These are phyloP conservation scores for Trididemnum nubilum DNA, from an alignment of 23 tunicate genomes.

Conservation along the genomic window DNA sequence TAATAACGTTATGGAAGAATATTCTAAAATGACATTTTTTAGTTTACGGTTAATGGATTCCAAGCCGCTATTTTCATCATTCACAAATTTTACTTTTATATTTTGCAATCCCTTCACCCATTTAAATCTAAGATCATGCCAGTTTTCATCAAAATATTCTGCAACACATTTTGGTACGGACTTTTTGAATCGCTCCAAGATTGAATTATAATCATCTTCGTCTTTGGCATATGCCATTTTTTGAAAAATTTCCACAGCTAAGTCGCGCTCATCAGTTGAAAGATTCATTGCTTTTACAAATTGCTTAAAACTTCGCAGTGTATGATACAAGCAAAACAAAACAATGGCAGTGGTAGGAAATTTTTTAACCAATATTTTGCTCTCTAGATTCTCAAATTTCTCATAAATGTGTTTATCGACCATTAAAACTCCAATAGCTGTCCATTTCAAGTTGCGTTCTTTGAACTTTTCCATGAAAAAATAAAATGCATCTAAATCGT, in stretches of 20 bases:
- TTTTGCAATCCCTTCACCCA: slow-evolving; percentile 27
- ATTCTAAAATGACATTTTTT: not conserved
- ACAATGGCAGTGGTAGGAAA: not conserved
- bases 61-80: not conserved
- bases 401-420: not conserved
- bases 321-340: not conserved
- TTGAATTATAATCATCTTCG: slow-evolving; percentile 5
- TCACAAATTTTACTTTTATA: not conserved
- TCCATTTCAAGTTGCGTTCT: not conserved
- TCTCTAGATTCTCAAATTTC: no score
- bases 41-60: not conserved
- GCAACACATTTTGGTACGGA: not conserved
- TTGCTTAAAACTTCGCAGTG: not conserved
- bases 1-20: not conserved
- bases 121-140: slow-evolving; percentile 11
- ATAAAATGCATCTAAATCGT: not conserved
- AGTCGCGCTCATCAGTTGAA: not conserved
- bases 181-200: slow-evolving; percentile 1
- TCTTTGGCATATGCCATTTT: slow-evolving; percentile 24
- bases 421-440: not conserved
- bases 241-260: not conserved
- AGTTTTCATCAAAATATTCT: slow-evolving; percentile 28
- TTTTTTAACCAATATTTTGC: not conserved
- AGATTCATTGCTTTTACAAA: not conserved
- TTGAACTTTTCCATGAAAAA: not conserved